phyloP scores from a whole-genome alignment of 2,797 vertebrate species.

The Propithecus perrieri region DNA sequence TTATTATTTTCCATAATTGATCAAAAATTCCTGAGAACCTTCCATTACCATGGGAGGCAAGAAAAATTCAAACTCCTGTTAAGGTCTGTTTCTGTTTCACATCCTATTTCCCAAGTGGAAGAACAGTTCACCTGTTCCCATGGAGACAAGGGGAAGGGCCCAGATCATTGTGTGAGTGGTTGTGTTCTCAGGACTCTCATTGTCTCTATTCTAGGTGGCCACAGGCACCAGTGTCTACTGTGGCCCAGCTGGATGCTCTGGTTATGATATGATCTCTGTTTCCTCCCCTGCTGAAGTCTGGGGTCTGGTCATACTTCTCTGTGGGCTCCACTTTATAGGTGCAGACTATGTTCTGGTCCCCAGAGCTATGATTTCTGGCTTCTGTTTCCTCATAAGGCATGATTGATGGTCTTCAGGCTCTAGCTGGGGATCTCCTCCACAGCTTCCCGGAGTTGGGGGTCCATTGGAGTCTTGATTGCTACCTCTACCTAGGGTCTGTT shows the following conservation, averaged over 20 bases:
- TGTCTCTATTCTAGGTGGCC: not conserved
- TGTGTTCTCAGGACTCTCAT: not conserved
- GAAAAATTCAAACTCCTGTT: not conserved
- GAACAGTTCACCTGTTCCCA: not conserved
- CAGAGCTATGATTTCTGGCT: not conserved
- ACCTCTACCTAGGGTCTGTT: not conserved
- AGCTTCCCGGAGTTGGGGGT: not conserved
- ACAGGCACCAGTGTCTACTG: rapidly evolving
- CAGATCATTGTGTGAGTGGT: not conserved
- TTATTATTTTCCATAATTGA: not conserved
- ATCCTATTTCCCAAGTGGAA: not conserved
- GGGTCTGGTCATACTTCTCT: not conserved
- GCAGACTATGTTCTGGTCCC: not conserved
- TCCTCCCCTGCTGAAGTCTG: not conserved
- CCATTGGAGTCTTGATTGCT: not conserved
- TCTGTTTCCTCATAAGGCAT: not conserved
- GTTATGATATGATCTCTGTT: not conserved
- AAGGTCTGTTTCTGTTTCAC: not conserved
- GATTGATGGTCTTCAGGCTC: not conserved
- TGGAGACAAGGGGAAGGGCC: rapidly evolving
- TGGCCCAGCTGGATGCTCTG: not conserved
- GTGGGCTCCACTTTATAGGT: rapidly evolving
- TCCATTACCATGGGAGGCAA: not conserved
- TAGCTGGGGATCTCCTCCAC: not conserved
- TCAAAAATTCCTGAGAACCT: not conserved